Evolutionary conservation across 2,888 invertebrate species (phyloP), one percentile per base, ranked within the genome.

Genomic region (Cecidostiba fungosa): DNA sequence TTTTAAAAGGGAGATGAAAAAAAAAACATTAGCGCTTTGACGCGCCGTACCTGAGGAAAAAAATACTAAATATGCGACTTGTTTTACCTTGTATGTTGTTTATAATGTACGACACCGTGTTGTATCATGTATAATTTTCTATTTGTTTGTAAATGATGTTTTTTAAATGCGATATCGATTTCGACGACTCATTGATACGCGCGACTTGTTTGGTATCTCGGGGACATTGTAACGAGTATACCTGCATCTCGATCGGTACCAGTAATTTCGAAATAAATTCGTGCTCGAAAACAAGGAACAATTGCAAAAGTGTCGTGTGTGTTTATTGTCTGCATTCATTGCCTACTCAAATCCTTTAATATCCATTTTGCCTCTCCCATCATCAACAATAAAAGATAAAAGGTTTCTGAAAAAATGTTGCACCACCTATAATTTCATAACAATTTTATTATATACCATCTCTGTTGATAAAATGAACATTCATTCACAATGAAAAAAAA

Each of bases 211-310:
- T 85, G 77, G 72, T 82, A 83, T 36, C 54, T 66, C 69, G 54
- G 54, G 26, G 36, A 59, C 16, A 80, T 74, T 85, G 69, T 66
- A 85, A 81, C 39, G 43, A 85, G 76, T 82, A 26, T 54, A 83
- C 83, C 73, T 81, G 47, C 59, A 83, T 83, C 66, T 79, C 50
- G 50, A 87, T 72, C 23, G 83, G 66, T 87, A 74, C 16, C 59
- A 81, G 50, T 80, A 70, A 81, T 84, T 82, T 84, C 70, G 26
- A 85, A 85, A 85, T 85, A 87, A 85, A 87, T 84, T 80, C 54
- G 76, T 82, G 85, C 82, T 87, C 81, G 72, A 85, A 82, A 81
- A 82, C 16, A 84, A 74, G 32, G 4, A 43, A 78, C 12, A 62
- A 23, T 59, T 29, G 10, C n/a, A 66, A 14, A n/a, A n/a, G n/a